Conservation (phyloP, 2,797 vertebrate species). For the Pseudochaenichthys georgianus region DNA sequence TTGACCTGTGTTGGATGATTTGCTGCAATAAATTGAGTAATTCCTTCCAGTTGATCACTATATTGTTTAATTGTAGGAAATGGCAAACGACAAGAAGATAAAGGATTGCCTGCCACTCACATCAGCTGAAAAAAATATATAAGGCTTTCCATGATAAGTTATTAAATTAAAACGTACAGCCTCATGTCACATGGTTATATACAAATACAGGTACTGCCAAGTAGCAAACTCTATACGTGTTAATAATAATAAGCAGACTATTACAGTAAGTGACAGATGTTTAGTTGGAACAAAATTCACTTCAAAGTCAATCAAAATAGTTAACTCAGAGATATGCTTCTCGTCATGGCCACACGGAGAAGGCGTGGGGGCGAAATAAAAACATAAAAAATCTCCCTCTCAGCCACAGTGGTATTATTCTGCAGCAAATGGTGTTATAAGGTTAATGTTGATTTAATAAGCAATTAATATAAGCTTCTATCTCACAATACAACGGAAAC, state of each 20-base stretch:
- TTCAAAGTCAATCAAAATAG: not conserved
- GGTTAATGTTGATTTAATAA: constrained; percentile 84
- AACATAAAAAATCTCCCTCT: constrained; percentile 30
- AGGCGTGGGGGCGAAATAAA: not conserved
- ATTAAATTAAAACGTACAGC: not conserved
- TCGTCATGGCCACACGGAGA: constrained; percentile 4
- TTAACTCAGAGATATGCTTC: not conserved
- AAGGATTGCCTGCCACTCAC: no score
- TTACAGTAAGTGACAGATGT: not conserved
- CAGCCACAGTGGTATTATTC: constrained; percentile 51
- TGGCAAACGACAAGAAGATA: no score
- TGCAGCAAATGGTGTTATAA: constrained; percentile 69
- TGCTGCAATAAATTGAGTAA: no score
- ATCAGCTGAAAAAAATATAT: no score
- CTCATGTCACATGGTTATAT: not conserved
- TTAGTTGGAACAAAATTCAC: not conserved
- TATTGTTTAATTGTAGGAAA: no score
- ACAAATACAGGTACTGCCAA: not conserved
- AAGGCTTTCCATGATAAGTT: no score
- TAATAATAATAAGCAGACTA: not conserved
- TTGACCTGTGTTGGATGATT: no score
- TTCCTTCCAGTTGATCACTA: no score
- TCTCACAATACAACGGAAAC: constrained; percentile 64
- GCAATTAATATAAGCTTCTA: constrained; percentile 76
- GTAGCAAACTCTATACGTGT: not conserved